These are phyloP conservation scores for Platygyra sinensis DNA, from an alignment of 64 coral and sea anemone genomes.

Conservation along the genomic window DNA sequence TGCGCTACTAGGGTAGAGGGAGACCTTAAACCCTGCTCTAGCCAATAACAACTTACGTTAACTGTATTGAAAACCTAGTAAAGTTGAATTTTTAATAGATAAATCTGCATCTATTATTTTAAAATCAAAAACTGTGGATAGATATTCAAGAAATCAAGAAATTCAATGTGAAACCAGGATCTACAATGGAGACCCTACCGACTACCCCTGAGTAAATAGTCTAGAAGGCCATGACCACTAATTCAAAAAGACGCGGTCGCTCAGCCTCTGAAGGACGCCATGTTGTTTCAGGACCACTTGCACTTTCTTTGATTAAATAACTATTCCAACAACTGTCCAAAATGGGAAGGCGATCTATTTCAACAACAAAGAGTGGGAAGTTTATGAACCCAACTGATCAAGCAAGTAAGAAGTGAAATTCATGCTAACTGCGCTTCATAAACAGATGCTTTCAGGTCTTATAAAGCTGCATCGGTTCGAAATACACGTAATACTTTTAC, in stretches of 20 bases:
- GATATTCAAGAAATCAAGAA: background rate
- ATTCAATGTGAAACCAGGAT: background rate
- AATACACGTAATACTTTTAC: background rate
- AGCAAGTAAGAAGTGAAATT: slow-evolving; percentile 75
- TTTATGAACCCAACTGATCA: slow-evolving; percentile 99
- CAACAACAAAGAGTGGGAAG: slow-evolving; percentile 99
- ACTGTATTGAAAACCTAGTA: too few species aligned
- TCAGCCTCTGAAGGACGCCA: slow-evolving; percentile 60
- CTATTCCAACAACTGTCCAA: slow-evolving; percentile 2
- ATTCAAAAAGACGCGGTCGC: slow-evolving; percentile 6
- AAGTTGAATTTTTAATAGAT: too few species aligned
- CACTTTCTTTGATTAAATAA: background rate
- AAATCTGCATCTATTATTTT: too few species aligned
- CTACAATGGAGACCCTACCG: background rate
- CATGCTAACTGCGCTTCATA: background rate
- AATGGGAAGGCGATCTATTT: slow-evolving; percentile 92
- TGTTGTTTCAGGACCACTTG: slow-evolving; percentile 51
- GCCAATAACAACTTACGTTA: too few species aligned
- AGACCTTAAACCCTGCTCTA: too few species aligned
- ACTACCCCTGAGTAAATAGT: background rate
- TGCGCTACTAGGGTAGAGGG: too few species aligned
- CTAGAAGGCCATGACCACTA: background rate
- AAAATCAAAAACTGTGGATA: too few species aligned
- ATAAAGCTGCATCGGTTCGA: background rate
- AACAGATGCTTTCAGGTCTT: background rate